Evolutionary conservation across 2,888 invertebrate genomes (phyloP).

Genomic region (Drosophila emarginata): DNA sequence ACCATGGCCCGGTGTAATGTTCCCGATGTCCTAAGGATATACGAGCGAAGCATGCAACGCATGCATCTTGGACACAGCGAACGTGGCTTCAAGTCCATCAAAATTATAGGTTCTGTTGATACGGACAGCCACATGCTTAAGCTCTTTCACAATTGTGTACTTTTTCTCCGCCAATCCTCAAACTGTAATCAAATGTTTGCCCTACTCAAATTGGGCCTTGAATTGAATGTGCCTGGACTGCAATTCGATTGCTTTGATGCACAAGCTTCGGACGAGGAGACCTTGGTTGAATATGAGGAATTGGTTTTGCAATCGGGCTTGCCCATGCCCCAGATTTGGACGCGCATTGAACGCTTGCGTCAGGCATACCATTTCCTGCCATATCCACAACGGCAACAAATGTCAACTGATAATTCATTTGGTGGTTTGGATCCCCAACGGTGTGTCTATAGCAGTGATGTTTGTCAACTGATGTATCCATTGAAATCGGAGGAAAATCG

Average conservation of each 20-base stretch:
- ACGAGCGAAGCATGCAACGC: constrained; percentile 82
- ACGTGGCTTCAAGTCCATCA: not conserved
- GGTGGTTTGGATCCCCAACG: constrained; percentile 86
- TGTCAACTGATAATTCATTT: not conserved
- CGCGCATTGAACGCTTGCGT: constrained; percentile 88
- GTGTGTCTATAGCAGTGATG: constrained; percentile 86
- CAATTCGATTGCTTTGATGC: constrained; percentile 79
- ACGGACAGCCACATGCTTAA: constrained; percentile 81
- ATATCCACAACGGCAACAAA: constrained; percentile 67
- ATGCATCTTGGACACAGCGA: constrained; percentile 72
- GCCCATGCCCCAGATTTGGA: constrained; percentile 89
- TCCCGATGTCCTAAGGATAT: constrained; percentile 85
- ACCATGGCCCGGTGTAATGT: constrained; percentile 86
- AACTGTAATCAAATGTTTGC: constrained; percentile 90
- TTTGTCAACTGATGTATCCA: constrained; percentile 88
- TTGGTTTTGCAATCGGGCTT: constrained; percentile 86
- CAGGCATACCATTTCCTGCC: constrained; percentile 89
- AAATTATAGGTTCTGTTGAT: constrained; percentile 21
- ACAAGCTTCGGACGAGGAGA: constrained; percentile 69
- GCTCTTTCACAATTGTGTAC: constrained; percentile 82
- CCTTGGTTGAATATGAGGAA: constrained; percentile 85
- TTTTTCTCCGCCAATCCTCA: constrained; percentile 88
- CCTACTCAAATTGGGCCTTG: constrained; percentile 87
- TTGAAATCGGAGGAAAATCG: constrained; percentile 84
- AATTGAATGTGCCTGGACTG: constrained; percentile 85